A percentile compares a stretch with the other conserved stretches of the same genome.
phyloP scores from a whole-genome alignment of 2,797 vertebrate species.

The Halcyon smyrnensis region DNA sequence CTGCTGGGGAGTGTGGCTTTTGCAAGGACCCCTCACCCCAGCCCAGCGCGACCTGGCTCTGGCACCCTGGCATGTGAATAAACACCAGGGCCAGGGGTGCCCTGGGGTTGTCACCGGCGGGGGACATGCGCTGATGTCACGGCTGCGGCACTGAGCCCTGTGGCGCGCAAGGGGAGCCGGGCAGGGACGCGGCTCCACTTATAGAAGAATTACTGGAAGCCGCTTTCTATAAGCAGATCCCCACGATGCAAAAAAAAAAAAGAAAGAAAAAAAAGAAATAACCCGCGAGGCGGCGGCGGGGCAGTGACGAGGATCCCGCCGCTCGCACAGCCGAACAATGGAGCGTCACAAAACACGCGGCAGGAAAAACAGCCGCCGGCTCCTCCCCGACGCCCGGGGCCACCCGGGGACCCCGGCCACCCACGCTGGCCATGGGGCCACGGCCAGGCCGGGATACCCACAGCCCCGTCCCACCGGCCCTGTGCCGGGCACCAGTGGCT shows the following conservation, averaged over 20 bases:
- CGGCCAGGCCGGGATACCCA: background rate
- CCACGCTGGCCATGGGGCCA: background rate
- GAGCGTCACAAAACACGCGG: conserved; percentile 58
- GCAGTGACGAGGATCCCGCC: conserved; percentile 54
- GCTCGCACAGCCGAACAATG: conserved; percentile 72
- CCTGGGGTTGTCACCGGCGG: background rate
- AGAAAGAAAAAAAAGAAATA: background rate
- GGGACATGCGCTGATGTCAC: conserved; percentile 53
- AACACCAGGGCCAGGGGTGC: background rate
- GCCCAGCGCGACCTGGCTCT: background rate
- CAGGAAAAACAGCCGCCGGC: conserved; percentile 74
- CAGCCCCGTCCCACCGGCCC: fast-evolving
- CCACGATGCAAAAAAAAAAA: background rate
- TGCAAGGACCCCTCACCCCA: background rate
- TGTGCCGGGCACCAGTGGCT: fast-evolving
- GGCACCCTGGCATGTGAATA: background rate
- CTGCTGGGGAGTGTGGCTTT: background rate
- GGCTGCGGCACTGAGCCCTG: conserved; percentile 14
- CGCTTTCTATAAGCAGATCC: conserved; percentile 81
- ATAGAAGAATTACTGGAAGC: conserved; percentile 84
- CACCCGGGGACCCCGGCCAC: conserved; percentile 31
- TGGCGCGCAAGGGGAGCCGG: conserved; percentile 20
- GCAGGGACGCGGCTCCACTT: conserved; percentile 60
- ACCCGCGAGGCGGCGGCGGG: conserved; percentile 27
- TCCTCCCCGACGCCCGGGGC: conserved; percentile 15